A percentile compares a stretch with the other conserved stretches of the same genome.
These are phyloP conservation scores for Sinocyclocheilus anshuiensis DNA, from an alignment of 2,113 vertebrate species.

Conservation along the genomic window DNA sequence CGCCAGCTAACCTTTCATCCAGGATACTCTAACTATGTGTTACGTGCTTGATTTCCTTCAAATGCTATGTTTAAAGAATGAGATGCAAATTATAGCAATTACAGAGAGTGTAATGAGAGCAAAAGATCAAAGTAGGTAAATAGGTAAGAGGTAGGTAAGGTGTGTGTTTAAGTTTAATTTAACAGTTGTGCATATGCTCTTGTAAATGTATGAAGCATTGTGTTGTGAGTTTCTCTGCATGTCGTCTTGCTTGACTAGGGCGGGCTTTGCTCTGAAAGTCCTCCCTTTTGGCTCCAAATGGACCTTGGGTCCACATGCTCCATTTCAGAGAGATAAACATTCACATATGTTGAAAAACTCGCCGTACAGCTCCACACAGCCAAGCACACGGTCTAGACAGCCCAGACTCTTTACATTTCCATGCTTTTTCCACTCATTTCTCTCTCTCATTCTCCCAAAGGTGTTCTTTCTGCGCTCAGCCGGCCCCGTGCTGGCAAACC, in stretches of 20 bases:
- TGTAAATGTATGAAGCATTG: slow-evolving; percentile 11
- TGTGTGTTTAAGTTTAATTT: slow-evolving; percentile 11
- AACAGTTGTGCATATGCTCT: not conserved
- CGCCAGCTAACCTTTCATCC: slow-evolving; percentile 17
- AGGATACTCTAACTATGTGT: slow-evolving; percentile 15
- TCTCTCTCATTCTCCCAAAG: slow-evolving; percentile 36
- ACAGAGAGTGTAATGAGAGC: not conserved
- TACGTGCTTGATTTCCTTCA: slow-evolving; percentile 17
- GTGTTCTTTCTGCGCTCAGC: slow-evolving; percentile 54
- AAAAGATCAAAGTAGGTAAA: not conserved
- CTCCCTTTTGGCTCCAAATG: slow-evolving; percentile 61
- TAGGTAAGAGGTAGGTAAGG: not conserved
- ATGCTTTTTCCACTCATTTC: slow-evolving; percentile 53
- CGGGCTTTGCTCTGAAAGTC: slow-evolving; percentile 36
- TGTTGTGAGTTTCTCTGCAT: slow-evolving; percentile 49
- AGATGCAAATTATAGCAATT: slow-evolving; percentile 24
- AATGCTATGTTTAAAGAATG: slow-evolving; percentile 19
- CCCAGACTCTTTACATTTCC: slow-evolving; percentile 62
- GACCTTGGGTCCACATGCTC: slow-evolving; percentile 61
- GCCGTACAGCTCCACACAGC: slow-evolving; percentile 54
- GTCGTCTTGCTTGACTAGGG: slow-evolving; percentile 24
- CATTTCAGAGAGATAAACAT: slow-evolving; percentile 73
- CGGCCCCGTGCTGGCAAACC: slow-evolving; percentile 48
- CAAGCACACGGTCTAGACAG: slow-evolving; percentile 65
- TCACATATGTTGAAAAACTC: slow-evolving; percentile 68